Evolutionary conservation across 2,888 invertebrate genomes (phyloP), one percentile per base, ranked within the genome.

Genomic region (Nemapogon koenigi): DNA sequence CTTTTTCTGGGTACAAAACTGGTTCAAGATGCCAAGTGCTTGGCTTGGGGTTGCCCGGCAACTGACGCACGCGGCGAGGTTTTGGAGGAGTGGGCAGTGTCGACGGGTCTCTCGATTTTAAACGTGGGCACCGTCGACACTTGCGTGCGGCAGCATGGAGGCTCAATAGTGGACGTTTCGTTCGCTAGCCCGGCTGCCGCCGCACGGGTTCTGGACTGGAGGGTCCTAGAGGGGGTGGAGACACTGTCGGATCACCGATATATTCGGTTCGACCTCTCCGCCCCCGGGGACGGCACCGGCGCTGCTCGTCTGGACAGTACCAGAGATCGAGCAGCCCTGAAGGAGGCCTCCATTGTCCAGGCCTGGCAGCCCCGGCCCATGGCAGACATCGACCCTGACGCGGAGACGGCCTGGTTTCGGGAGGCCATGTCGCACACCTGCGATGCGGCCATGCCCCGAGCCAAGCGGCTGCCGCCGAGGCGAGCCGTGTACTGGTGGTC

Each of bases 111-210:
- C 0, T 3, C 29, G 0, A 8, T 46, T 1, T 4, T 43, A 0
- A 49, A 49, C 26, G 31, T 28, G 7, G 49, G 48, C 0, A 38
- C 41, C 2, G 37, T 37, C 1, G 16, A 38, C 27, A 49, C 49
- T 0, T 51, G 46, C n/a, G 46, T 50, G 14, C 43, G 47, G 4
- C 38, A 28, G 6, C 30, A 41, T 13, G 49, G 51, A 1, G 46
- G 41, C 1, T 50, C 49, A 1, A 45, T 46, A 3, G 46, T 48
- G n/a, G 45, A 47, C 26, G 2, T 47, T 2, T 16, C 47, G 6
- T 41, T 46, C 13, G 42, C 44, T 1, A 31, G 18, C 15, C 37
- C 43, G 14, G 16, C 30, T 3, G 3, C 39, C 2, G 45, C 46
- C 3, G 18, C 37, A 16, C 35, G 35, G 4, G 37, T 44, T 1